Evolutionary conservation across 2,888 invertebrate species (phyloP), one percentile per base, ranked within the genome.

Genomic region (Drosophila limbata): DNA sequence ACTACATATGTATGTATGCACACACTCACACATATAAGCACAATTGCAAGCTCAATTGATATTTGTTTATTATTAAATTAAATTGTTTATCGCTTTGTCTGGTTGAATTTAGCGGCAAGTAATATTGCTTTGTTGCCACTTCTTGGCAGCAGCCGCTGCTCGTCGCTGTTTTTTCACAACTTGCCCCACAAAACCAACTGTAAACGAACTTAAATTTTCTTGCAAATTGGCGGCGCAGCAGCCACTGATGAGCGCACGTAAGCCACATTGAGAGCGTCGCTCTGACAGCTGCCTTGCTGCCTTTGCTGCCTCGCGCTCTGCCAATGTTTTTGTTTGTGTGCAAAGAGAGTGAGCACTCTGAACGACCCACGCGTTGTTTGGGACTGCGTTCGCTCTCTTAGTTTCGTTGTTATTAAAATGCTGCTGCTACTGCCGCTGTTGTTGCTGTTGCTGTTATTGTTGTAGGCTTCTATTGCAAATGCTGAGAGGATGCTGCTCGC

Each of bases 131-230:
- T 76, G 75, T 69, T 76, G 75, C 76, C 76, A 76, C 76, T 76
- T 76, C 69, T 76, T 76, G 76, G 76, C 74, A 76, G 64, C 74
- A 70, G 60, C 69, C 61, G 67, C 67, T 74, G 57, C 74, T 70
- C 69, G 74, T 60, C 57, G 33, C 53, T 28, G 37, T 28, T 61
- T 86, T 88, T 75, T 78, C 86, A 88, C 84, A 83, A 88, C 84
- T 86, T 81, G 78, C 81, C 81, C 74, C 83, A 85, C 73, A 82
- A 81, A 76, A 82, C 85, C 82, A 81, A 80, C 81, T 84, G 87
- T 84, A 84, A 85, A 71, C 84, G 86, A 80, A 88, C 88, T 86
- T 83, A 88, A 74, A 80, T 88, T 83, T 88, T 77, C 86, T 88
- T 77, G 86, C 88, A 80, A 83, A 83, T 83, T 85, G 88, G 72